Conservation (phyloP, 2,113 vertebrate genomes). For the Anser brachyrhynchus region DNA sequence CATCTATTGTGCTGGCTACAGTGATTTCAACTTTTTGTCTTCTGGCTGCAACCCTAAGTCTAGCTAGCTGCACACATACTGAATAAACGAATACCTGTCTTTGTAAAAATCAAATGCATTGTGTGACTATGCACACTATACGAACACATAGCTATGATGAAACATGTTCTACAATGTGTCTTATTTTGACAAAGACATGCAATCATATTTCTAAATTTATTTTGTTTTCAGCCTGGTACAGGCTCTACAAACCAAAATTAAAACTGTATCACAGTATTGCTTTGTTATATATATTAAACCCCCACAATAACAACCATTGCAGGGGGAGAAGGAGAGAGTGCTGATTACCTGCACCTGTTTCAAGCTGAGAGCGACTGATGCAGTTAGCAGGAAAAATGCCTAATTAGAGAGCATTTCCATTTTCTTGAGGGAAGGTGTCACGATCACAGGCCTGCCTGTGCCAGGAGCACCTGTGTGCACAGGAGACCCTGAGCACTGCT, state of each 20-base stretch:
- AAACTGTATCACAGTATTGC: background rate
- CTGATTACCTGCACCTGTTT: constrained; percentile 29
- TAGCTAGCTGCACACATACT: background rate
- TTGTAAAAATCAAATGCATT: background rate
- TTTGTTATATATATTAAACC: background rate
- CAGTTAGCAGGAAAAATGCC: background rate
- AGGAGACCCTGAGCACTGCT: background rate
- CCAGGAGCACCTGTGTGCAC: background rate
- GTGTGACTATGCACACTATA: background rate
- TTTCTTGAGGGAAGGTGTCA: background rate
- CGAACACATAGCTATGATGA: background rate
- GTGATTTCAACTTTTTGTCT: constrained; percentile 22
- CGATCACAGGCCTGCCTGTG: background rate
- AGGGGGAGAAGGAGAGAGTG: background rate
- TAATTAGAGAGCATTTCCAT: background rate
- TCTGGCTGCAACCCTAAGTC: background rate
- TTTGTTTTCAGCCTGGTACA: background rate
- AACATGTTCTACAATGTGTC: accelerated
- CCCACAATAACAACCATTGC: background rate
- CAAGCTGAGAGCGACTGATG: background rate
- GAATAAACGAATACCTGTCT: background rate
- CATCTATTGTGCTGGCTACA: background rate
- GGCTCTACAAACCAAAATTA: background rate
- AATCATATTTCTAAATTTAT: background rate
- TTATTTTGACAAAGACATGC: background rate